Evolutionary conservation across 2,797 vertebrate genomes (phyloP), one percentile per base, ranked within the genome.

Genomic region (Odontamblyopus rebecca): DNA sequence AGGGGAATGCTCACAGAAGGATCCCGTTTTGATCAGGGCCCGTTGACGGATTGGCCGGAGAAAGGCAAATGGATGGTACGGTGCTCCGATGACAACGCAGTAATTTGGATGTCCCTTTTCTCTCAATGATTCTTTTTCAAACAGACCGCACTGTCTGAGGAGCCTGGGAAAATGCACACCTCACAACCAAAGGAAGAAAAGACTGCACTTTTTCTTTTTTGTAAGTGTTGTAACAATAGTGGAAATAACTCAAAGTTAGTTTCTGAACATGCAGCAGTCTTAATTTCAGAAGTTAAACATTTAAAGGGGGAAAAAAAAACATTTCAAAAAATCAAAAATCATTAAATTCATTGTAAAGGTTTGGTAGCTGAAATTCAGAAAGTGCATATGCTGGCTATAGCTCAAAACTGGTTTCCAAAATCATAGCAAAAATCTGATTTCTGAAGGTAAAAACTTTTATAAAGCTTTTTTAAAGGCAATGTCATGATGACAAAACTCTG

Each of bases 51-150:
- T 90, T 48, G 72, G 82, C 82, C 63, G 84, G 89, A 90, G 93
- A 93, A 93, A 93, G 91, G 89, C 89, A 94, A 94, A 94, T 93
- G 90, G 88, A 93, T 93, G 91, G 92, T 91, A 90, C 89, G 66
- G 29, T 70, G 61, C 80, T 87, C 82, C 29, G 93, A 93, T 95
- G 94, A 94, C 91, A 94, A 90, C 84, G 85, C 89, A 87, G 85
- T 92, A 92, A 93, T 93, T 94, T 93, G 89, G 91, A 92, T 89
- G 92, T 93, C 92, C 90, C 83, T 85, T 89, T 93, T 92, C 90
- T 92, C 90, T 92, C 90, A 87, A 83, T 90, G 81, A 76, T 86
- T 90, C 88, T 86, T 88, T 91, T 92, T 93, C 90, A 93, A 91
- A 78, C 61, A 86, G 82, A 85, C 89, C 85, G 80, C 77, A 70